phyloP scores from a whole-genome alignment of 2,888 invertebrate species.

The Amphipoea oculea region DNA sequence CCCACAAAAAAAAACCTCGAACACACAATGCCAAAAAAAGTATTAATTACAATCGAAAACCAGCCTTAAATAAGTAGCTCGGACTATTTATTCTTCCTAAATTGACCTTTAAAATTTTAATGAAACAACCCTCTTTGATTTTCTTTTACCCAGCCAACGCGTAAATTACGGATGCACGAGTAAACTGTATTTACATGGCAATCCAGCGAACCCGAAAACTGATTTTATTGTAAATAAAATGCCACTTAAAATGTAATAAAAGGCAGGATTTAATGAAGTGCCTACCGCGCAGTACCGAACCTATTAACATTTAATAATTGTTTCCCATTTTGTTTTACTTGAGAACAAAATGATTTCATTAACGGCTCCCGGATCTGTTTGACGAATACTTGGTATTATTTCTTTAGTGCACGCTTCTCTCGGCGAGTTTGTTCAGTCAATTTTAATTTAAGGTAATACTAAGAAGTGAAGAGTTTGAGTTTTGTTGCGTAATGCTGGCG shows the following conservation, averaged over 20 bases:
- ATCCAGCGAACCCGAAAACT: conserved; percentile 56
- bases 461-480: conserved; percentile 36
- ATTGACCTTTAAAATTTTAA: conserved; percentile 42
- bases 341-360: conserved; percentile 76
- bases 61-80: background rate
- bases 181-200: conserved; percentile 61
- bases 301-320: conserved; percentile 73
- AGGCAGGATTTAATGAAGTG: conserved; percentile 67
- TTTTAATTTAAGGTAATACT: conserved; percentile 62
- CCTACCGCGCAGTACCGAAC: conserved; percentile 58
- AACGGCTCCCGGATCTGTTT: conserved; percentile 71
- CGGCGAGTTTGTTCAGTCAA: conserved; percentile 64
- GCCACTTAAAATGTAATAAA: conserved; percentile 67
- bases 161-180: conserved; percentile 59
- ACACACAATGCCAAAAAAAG: conserved; percentile 2
- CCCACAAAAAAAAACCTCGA: too few species aligned
- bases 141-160: conserved; percentile 38
- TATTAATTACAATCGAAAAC: conserved; percentile 12
- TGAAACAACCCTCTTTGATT: conserved; percentile 48
- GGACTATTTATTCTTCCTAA: conserved; percentile 30
- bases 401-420: conserved; percentile 67
- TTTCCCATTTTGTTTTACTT: conserved; percentile 74
- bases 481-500: conserved; percentile 43
- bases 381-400: conserved; percentile 72
- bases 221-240: conserved; percentile 67